Evolutionary conservation across 1,140 invertebrate genomes (phyloP), one percentile per base, ranked within the genome.

Genomic region (Bombus superbus): DNA sequence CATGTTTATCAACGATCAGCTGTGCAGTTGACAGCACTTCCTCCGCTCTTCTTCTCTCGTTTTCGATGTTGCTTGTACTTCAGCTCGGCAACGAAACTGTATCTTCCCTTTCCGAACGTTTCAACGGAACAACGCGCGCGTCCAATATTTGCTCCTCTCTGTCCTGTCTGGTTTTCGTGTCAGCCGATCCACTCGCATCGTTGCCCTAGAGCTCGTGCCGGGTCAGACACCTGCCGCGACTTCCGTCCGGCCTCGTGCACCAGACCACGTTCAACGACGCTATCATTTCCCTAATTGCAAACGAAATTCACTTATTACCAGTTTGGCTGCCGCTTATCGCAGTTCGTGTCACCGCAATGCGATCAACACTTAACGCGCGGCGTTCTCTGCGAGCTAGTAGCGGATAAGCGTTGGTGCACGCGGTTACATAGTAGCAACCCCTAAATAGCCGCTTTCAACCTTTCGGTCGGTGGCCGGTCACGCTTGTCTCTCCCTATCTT

Each of bases 1-100:
- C 64, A 71, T 79, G 82, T 81, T 90, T 86, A 85, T 90, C 86
- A 15, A 32, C 78, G 84, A 86, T 88, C 89, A 88, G 86, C 89
- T 91, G 90, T 83, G 8, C 73, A 35, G 62, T 64, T 25, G 47
- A 68, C 64, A 64, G 64, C 32, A 8, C 9, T 25, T 57, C 42
- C 13, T 13, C 25, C 25, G 1, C 38, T 38, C 69, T n/a, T 59
- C 68, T 40, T 81, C n/a, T 83, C 59, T 35, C 35, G 13, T 71
- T 47, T 59, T 35, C 35, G 28, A 25, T 28, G 25, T 59, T 53
- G 18, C 57, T 59, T 4, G 57, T 53, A 53, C 5, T 53, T 53
- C 25, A 25, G 8, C 57, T 28, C 10, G 10, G 10, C 25, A 25
- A 28, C 9, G 57, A 62, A 62, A 28, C 28, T 10, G 4, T 28